These are phyloP conservation scores for Ailurus styani DNA, from an alignment of 2,113 vertebrate species.

Conservation along the genomic window DNA sequence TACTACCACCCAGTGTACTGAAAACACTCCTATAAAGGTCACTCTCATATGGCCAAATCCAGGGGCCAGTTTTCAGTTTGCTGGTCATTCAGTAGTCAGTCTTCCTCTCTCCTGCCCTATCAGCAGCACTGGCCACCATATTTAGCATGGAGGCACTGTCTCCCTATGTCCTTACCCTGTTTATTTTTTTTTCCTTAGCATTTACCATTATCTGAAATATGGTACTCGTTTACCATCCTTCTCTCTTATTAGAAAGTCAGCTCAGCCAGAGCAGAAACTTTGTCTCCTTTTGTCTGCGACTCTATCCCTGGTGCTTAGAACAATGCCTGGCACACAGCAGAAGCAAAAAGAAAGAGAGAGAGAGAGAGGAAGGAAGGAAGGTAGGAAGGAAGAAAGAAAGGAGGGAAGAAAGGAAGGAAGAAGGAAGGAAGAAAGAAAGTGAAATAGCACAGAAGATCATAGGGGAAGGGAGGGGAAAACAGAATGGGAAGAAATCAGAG, in stretches of 20 bases:
- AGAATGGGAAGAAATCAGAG: no score
- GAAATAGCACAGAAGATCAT: no score
- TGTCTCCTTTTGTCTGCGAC: not conserved
- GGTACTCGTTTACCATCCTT: not conserved
- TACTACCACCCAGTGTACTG: not conserved
- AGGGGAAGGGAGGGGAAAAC: no score
- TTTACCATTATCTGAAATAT: not conserved
- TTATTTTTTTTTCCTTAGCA: not conserved
- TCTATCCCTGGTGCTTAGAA: not conserved
- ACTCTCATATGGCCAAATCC: not conserved
- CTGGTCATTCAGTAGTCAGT: not conserved
- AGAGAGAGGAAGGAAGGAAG: no score
- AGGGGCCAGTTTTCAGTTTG: not conserved
- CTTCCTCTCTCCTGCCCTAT: not conserved
- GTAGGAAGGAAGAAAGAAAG: not conserved
- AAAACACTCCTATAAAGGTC: not conserved
- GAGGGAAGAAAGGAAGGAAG: not conserved
- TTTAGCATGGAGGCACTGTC: not conserved
- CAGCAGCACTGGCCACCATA: not conserved
- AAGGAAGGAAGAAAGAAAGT: no score
- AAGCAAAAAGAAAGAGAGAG: not conserved
- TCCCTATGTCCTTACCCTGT: not conserved
- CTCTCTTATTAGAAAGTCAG: not conserved
- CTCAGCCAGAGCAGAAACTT: not conserved
- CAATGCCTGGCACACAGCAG: not conserved